phyloP scores from a whole-genome alignment of 2,113 vertebrate species.

The Gnathonemus echidnorhynchus region DNA sequence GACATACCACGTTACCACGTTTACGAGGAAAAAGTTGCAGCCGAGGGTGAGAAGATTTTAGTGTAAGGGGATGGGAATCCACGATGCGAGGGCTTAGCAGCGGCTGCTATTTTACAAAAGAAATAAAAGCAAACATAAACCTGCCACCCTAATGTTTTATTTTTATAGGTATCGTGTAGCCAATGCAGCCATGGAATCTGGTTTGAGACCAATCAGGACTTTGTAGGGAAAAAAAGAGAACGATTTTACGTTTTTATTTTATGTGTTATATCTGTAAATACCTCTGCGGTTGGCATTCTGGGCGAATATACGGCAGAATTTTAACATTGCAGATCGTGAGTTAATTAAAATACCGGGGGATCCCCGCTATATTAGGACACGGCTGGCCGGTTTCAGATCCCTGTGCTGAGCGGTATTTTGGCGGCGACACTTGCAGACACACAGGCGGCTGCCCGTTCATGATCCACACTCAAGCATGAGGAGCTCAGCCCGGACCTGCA shows the following conservation, averaged over 20 bases:
- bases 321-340: background rate
- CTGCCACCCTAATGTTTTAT: background rate
- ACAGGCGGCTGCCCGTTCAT: constrained; percentile 20
- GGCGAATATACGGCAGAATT: background rate
- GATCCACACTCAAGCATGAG: constrained; percentile 34
- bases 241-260: background rate
- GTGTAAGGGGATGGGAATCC: background rate
- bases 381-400: constrained; percentile 21
- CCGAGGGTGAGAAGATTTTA: background rate
- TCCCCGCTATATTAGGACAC: constrained; percentile 5
- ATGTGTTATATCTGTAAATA: background rate
- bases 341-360: background rate
- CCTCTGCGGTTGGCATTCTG: background rate
- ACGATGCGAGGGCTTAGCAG: background rate
- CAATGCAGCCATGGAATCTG: background rate
- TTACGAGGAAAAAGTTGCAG: constrained; percentile 33
- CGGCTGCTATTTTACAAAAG: background rate
- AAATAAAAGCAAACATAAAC: background rate
- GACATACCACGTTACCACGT: constrained; percentile 16
- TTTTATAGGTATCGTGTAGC: background rate
- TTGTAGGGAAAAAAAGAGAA: background rate
- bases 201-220: background rate
- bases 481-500: constrained; percentile 36
- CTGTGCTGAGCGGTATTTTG: constrained; percentile 33
- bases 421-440: constrained; percentile 23